Conservation (phyloP, 2,113 vertebrate genomes). For the Phaethon lepturus region DNA sequence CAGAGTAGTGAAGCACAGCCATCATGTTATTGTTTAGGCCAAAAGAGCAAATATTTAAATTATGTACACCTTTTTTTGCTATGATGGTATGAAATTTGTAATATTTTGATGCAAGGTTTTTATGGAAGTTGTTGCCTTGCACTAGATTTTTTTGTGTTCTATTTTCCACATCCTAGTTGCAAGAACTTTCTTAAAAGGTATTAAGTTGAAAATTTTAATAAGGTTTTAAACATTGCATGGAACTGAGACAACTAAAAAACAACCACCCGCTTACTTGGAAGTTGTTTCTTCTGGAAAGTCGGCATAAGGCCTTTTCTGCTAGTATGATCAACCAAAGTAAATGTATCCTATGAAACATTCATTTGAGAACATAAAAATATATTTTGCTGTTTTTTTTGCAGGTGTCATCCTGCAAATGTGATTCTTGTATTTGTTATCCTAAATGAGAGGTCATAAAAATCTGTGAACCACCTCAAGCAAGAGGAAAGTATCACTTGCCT, state of each 20-base stretch:
- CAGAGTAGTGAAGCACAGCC: background rate
- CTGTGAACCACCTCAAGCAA: background rate
- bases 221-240: background rate
- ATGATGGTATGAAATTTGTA: background rate
- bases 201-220: background rate
- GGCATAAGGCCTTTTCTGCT: background rate
- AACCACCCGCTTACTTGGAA: background rate
- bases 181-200: background rate
- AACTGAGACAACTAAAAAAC: background rate
- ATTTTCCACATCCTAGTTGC: background rate
- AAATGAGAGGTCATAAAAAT: background rate
- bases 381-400: background rate
- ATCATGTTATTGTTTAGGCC: background rate
- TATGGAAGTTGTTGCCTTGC: background rate
- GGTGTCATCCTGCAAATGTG: background rate
- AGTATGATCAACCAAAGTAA: background rate
- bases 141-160: background rate
- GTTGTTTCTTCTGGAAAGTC: background rate
- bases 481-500: background rate
- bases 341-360: background rate
- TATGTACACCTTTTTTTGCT: background rate
- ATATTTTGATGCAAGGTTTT: background rate
- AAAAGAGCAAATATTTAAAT: background rate
- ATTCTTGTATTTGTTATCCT: background rate
- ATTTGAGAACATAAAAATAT: background rate